These are phyloP conservation scores for Nebria brevicollis DNA, from an alignment of 2,888 invertebrate genomes.

Conservation along the genomic window DNA sequence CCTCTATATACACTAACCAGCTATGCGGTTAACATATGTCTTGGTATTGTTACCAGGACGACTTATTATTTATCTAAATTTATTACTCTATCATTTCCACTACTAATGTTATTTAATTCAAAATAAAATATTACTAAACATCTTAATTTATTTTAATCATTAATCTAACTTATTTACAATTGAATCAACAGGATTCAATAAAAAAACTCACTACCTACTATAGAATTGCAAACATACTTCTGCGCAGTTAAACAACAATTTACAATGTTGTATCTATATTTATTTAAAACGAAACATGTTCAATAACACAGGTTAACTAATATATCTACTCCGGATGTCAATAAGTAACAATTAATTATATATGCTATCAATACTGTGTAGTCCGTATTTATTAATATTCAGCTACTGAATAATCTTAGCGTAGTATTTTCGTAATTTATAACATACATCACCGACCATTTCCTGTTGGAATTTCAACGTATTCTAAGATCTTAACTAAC, in stretches of 20 bases:
- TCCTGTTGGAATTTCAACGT: neutral
- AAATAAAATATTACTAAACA: too few relatives aligned
- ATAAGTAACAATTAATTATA: conserved; percentile 1
- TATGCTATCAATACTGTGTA: neutral
- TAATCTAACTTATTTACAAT: too few relatives aligned
- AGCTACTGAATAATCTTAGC: neutral
- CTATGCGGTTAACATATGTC: neutral
- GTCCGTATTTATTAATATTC: neutral
- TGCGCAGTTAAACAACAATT: neutral
- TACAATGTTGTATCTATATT: neutral
- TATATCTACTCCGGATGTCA: neutral
- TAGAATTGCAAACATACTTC: too few relatives aligned
- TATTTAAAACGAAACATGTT: neutral
- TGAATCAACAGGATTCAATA: too few relatives aligned
- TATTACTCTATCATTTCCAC: neutral
- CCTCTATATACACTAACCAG: neutral
- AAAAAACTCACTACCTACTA: too few relatives aligned
- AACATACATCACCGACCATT: neutral
- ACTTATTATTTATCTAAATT: neutral
- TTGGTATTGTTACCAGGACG: neutral
- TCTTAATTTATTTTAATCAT: too few relatives aligned
- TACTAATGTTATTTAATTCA: neutral
- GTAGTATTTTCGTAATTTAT: neutral
- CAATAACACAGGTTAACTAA: neutral
- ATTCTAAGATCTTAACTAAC: neutral